Evolutionary conservation across 92 coral and sea anemone species (phyloP), one percentile per base, ranked within the genome.

Genomic region (Epizoanthus scotinus): DNA sequence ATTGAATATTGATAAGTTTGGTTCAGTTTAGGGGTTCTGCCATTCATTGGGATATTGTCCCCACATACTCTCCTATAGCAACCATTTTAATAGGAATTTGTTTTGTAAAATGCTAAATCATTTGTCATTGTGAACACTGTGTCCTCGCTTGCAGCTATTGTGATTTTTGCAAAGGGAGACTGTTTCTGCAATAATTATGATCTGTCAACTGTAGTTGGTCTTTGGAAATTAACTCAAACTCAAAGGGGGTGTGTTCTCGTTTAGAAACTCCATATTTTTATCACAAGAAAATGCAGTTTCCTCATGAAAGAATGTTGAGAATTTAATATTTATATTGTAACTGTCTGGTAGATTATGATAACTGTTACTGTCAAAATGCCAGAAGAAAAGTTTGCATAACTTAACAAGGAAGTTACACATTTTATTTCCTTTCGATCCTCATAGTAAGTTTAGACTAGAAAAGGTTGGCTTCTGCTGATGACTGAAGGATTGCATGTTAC

Each of bases 1-100:
- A 58, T 74, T 74, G 67, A 59, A 38, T 75, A 75, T 75, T 75
- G 81, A 34, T 75, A 58, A 58, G 78, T 36, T 75, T 40, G 15
- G 12, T 59, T 7, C 59, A 75, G 81, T 75, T 75, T 59, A 40
- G 13, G 56, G 42, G 73, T 68, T 68, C 50, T 20, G 56, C 55
- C 53, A 73, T 73, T 73, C 61, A 73, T 73, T 54, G 18, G 52
- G 79, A 73, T 73, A 74, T 74, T 42, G 66, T 42, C 65, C 2
- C 36, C 55, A 56, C 29, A 0, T 26, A 10, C 18, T 38, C 8
- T 19, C 31, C 70, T 64, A 28, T 14, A 64, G 36, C n/a, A 64
- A 64, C 47, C 70, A 29, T 20, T 29, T 36, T 63, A 50, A 47
- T 72, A 12, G 8, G 56, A 44, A 62, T 72, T 54, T 52, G 63